phyloP scores from a whole-genome alignment of 2,113 vertebrate species.

The Tachuris rubrigastra region DNA sequence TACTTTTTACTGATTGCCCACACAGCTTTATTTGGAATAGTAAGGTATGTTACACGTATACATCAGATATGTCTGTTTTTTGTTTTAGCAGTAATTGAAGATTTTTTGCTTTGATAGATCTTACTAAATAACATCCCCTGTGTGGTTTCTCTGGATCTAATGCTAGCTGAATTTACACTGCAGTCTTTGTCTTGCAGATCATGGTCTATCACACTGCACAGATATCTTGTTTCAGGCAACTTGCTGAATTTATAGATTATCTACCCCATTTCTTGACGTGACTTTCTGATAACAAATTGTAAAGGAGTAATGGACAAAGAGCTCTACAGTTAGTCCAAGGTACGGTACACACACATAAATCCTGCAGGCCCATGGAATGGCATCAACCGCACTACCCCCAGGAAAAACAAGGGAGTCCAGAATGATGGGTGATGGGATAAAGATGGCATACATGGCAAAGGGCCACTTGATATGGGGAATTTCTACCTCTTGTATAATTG shows the following conservation, averaged over 20 bases:
- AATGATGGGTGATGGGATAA: constrained; percentile 52
- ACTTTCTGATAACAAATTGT: not conserved
- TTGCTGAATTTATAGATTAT: not conserved
- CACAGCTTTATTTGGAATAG: not conserved
- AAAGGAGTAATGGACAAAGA: not conserved
- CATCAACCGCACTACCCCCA: not conserved
- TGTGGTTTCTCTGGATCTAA: not conserved
- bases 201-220: not conserved
- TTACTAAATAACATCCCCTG: not conserved
- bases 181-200: not conserved
- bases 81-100: not conserved
- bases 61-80: not conserved
- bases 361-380: not conserved
- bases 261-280: not conserved
- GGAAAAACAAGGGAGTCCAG: not conserved
- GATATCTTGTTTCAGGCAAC: not conserved
- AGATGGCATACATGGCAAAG: constrained; percentile 33
- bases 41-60: not conserved
- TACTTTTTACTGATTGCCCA: not conserved
- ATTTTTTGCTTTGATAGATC: not conserved
- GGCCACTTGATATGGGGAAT: not conserved
- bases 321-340: not conserved
- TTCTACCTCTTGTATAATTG: constrained; percentile 37
- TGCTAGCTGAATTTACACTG: not conserved
- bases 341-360: not conserved